These are phyloP conservation scores for Neria commutata DNA, from an alignment of 2,888 invertebrate species.

Conservation along the genomic window DNA sequence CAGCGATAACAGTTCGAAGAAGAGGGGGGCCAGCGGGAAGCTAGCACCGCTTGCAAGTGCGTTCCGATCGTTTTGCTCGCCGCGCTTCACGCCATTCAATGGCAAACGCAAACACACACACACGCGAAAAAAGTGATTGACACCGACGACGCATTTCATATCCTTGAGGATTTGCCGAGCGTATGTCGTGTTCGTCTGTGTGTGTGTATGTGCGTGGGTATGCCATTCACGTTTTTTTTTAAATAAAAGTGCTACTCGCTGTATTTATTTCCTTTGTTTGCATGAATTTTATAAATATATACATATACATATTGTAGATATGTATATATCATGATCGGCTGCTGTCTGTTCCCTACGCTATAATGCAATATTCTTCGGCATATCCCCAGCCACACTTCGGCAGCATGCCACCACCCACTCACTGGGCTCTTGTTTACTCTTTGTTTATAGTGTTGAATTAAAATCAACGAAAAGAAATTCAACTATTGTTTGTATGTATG, in stretches of 20 bases:
- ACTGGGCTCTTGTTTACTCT: background rate
- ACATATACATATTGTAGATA: no score
- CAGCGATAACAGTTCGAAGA: background rate
- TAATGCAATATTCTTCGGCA: no score
- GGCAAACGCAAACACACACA: constrained; percentile 23
- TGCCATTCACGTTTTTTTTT: background rate
- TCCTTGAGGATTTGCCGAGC: constrained; percentile 40
- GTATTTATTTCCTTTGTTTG: background rate
- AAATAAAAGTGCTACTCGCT: background rate
- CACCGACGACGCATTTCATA: constrained; percentile 39
- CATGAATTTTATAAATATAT: no score
- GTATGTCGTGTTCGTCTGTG: constrained; percentile 6
- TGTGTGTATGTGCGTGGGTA: constrained; percentile 10
- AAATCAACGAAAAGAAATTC: no score
- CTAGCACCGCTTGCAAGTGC: constrained; percentile 3
- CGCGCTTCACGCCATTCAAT: background rate
- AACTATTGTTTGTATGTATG: no score
- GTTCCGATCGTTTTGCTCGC: background rate
- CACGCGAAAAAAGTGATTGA: no score
- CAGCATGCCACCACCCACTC: no score
- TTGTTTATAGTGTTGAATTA: background rate
- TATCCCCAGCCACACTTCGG: no score
- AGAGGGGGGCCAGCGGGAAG: background rate
- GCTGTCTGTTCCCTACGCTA: no score
- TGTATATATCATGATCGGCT: no score